Evolutionary conservation across 2,888 invertebrate species (phyloP).

Genomic region (Coelopa pilipes): DNA sequence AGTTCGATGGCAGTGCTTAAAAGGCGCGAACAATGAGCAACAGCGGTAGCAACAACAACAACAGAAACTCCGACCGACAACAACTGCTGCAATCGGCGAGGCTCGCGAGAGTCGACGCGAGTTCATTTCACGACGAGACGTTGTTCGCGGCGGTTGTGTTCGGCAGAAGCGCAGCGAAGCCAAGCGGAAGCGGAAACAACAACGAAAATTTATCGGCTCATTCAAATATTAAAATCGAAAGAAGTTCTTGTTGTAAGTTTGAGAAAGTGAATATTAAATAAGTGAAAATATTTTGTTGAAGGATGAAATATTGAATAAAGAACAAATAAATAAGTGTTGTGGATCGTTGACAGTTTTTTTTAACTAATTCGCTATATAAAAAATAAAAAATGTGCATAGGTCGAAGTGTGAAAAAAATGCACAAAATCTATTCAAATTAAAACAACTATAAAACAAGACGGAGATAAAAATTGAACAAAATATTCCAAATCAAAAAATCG

Average conservation of each 20-base stretch:
- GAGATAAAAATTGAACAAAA: too few species aligned
- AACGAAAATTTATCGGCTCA: not conserved
- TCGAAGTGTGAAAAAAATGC: too few species aligned
- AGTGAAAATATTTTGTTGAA: not conserved
- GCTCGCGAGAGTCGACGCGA: not conserved
- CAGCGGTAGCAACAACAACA: not conserved
- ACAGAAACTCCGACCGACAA: not conserved
- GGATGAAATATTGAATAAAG: too few species aligned
- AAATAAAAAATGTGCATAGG: too few species aligned
- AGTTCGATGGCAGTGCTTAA: constrained; percentile 4
- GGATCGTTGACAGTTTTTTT: too few species aligned
- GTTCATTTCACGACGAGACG: constrained; percentile 21
- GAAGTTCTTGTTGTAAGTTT: not conserved
- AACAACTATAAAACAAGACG: not conserved
- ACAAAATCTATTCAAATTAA: not conserved
- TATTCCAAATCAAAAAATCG: too few species aligned
- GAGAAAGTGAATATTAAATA: not conserved
- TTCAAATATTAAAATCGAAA: not conserved
- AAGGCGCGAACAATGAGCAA: not conserved
- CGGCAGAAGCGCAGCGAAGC: not conserved
- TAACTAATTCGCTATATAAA: too few species aligned
- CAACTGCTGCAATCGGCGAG: not conserved
- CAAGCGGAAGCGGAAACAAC: constrained; percentile 25
- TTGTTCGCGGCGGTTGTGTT: constrained; percentile 20
- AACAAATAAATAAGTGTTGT: too few species aligned